Percentiles rank a stretch among this genome's conserved stretches.
Evolutionary conservation across 2,888 invertebrate genomes (phyloP).

Genomic region (Morinoia aosen): DNA sequence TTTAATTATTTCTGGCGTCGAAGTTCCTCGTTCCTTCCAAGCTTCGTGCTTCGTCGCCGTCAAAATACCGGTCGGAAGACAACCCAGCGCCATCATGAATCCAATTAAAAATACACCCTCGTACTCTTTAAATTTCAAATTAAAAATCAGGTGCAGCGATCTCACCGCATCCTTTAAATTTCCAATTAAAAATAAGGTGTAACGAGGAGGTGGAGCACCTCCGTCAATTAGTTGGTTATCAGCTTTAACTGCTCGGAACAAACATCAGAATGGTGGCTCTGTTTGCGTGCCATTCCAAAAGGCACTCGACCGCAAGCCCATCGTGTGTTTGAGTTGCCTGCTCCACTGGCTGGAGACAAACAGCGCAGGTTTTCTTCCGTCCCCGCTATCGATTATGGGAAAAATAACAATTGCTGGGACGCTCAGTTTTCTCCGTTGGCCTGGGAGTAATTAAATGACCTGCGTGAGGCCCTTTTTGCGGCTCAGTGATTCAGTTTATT

Average conservation of each 20-base stretch:
- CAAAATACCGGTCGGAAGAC: no score
- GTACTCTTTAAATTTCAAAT: neutral
- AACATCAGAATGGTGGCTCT: neutral
- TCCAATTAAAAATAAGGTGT: neutral
- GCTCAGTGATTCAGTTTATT: neutral
- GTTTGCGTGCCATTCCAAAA: neutral
- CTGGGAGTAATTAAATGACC: neutral
- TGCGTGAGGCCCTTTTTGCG: neutral
- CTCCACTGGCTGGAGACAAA: neutral
- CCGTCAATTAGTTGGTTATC: neutral
- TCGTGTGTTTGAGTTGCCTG: neutral
- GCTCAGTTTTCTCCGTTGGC: neutral
- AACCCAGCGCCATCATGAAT: no score
- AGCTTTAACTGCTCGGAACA: neutral
- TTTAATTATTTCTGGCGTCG: no score
- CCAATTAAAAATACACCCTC: no score
- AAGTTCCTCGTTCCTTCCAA: no score
- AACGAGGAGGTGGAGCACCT: neutral
- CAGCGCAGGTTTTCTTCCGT: neutral
- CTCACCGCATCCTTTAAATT: neutral
- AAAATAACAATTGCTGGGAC: neutral
- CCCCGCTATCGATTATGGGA: neutral
- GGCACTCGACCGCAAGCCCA: neutral
- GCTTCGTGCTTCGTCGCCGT: no score
- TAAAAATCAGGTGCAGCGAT: neutral